Evolutionary conservation across 1,140 invertebrate genomes (phyloP).

Genomic region (Harpegnathos saltator): DNA sequence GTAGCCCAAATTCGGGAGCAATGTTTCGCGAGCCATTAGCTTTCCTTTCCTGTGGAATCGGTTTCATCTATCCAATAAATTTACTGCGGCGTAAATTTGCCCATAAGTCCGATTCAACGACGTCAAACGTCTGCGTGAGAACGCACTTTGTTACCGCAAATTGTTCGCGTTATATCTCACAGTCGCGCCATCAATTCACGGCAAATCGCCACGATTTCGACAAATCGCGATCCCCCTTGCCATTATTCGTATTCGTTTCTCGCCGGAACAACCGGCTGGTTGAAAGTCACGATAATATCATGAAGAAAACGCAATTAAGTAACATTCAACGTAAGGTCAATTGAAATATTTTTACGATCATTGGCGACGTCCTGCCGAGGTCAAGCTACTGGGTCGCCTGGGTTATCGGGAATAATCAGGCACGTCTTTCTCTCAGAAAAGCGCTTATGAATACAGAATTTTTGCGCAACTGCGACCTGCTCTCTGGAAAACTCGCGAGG

Average conservation of each 20-base stretch:
- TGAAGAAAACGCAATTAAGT: too few species aligned
- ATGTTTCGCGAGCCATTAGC: slow-evolving; percentile 37
- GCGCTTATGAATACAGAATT: not conserved
- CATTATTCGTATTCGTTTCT: too few species aligned
- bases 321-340: too few species aligned
- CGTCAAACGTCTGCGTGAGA: not conserved
- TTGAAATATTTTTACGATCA: too few species aligned
- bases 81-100: not conserved
- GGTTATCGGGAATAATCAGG: not conserved
- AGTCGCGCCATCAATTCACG: not conserved
- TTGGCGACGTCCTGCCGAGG: too few species aligned
- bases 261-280: too few species aligned
- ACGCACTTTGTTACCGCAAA: not conserved
- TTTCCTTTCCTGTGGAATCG: not conserved
- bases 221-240: too few species aligned
- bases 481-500: not conserved
- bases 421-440: not conserved
- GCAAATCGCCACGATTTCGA: too few species aligned
- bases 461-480: not conserved
- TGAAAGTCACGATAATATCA: too few species aligned
- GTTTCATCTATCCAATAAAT: slow-evolving; percentile 24
- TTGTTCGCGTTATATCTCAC: not conserved
- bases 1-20: slow-evolving; percentile 10
- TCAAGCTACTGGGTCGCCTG: too few species aligned
- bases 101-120: not conserved